Conservation (phyloP, 2,797 vertebrate species). For the Alcedo atthis region DNA sequence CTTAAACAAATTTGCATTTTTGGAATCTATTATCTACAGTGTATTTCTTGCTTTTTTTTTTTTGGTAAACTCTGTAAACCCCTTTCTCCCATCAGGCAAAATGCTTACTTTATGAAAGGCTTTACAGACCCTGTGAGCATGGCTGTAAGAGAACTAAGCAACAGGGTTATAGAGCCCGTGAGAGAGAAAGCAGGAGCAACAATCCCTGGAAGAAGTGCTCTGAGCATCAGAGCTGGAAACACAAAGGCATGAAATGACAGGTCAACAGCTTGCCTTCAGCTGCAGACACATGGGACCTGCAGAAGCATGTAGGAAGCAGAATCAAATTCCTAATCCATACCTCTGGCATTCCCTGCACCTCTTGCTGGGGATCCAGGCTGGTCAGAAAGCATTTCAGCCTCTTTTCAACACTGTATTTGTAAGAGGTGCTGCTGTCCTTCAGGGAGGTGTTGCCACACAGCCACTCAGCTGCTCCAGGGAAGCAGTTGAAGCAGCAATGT, state of each 20-base stretch:
- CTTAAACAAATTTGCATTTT: slow-evolving; percentile 62
- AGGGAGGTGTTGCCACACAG: background rate
- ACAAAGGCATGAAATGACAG: background rate
- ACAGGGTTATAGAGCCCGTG: background rate
- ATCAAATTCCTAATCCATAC: background rate
- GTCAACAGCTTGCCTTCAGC: background rate
- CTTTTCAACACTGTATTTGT: background rate
- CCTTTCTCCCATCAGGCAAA: background rate
- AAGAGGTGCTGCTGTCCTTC: background rate
- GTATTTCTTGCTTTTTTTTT: background rate
- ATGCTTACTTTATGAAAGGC: background rate
- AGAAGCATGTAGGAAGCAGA: background rate
- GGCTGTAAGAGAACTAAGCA: background rate
- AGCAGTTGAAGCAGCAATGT: background rate
- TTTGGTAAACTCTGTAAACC: background rate
- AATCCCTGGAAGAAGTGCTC: background rate
- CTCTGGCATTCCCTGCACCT: background rate
- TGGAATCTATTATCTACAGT: slow-evolving; percentile 30
- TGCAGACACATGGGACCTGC: background rate
- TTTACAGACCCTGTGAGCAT: background rate
- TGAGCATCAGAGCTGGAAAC: background rate
- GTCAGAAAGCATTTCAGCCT: background rate
- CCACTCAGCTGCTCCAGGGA: background rate
- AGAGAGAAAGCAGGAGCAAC: background rate
- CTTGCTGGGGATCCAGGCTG: background rate